Base-by-base conservation (phyloP, 2,888 invertebrate species). In the Theristus sp. region DNA sequence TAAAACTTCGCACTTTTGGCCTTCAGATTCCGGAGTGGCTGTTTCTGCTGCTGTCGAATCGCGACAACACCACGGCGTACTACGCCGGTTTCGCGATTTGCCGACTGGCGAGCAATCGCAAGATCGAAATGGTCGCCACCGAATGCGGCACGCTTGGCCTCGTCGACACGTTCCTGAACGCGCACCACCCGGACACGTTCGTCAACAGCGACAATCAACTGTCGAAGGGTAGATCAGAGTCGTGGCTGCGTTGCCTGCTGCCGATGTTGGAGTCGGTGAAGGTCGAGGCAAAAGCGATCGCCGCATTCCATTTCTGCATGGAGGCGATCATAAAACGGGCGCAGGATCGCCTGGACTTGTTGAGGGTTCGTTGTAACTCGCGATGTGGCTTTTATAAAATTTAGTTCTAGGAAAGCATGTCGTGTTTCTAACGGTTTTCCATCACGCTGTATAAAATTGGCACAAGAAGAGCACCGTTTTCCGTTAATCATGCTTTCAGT, bases 271-370 rank as follows among this genome's bases (percentile, higher is more conserved):
- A 6, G 13, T 6, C 52, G 17, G 6, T n/a, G n/a, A 52, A 25
- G 25, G 3, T 6, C 6, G 96, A 96, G 76, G 94, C 96, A 0
- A 82, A 91, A 70, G 91, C 91, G 74, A 78, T 98, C 68, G 96
- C 94, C 2, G 93, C 96, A 46, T 98, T 96, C 75, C 98, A 98
- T 74, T 81, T 94, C 75, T 93, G 93, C 73, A 93, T 98, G 91
- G 98, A 98, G 77, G 94, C 96, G 20, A 89, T 89, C 47, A 94
- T 98, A 60, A 96, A 96, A 75, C 87, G 90, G 69, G 75, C 75
- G 69, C 64, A 75, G 73, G 69, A 73, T 62, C 71, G 70, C 53
- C 63, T 73, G 57, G 69, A 70, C 25, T 62, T 71, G 26, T 69
- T 72, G 59, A 66, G 68, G 66, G 70, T 68, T 29, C 10, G 66